A percentile compares a stretch with the other conserved stretches of the same genome.
Evolutionary conservation across 2,888 invertebrate species (phyloP).

Genomic region (Nomada fucata): DNA sequence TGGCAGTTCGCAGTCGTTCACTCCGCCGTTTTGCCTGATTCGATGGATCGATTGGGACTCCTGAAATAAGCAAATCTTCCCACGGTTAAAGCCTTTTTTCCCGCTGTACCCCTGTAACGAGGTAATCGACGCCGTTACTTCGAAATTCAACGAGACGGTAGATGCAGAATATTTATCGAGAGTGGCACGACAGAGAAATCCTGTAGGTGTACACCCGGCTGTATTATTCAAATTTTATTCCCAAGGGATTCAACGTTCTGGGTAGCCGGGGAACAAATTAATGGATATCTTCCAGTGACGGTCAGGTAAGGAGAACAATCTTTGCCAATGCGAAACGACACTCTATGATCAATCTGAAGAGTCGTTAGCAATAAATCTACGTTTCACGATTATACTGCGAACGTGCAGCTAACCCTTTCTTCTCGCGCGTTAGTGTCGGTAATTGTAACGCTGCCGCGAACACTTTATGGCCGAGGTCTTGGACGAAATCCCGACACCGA

Average conservation of each 20-base stretch:
- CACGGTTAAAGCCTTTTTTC: constrained; percentile 6
- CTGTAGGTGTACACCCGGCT: neutral
- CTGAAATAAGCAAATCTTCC: constrained; percentile 13
- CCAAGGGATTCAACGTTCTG: constrained; percentile 2
- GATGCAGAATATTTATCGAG: constrained; percentile 37
- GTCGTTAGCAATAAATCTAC: neutral
- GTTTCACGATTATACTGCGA: constrained; percentile 2
- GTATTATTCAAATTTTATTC: constrained; percentile 43
- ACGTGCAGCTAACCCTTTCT: constrained; percentile 37
- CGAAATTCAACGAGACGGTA: constrained; percentile 22
- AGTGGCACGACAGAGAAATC: constrained; percentile 13
- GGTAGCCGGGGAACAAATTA: constrained; percentile 32
- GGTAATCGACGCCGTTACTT: constrained; percentile 24
- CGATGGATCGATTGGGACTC: neutral
- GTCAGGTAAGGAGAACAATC: constrained; percentile 13
- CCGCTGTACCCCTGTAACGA: constrained; percentile 1
- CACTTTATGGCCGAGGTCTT: constrained; percentile 37
- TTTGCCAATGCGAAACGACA: constrained; percentile 9
- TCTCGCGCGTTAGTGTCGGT: neutral
- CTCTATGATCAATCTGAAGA: constrained; percentile 1
- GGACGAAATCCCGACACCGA: constrained; percentile 11
- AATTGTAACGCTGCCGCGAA: constrained; percentile 10
- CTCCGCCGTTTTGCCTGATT: neutral
- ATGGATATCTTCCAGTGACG: constrained; percentile 38
- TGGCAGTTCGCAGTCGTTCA: neutral